Evolutionary conservation across 1,140 invertebrate species (phyloP), one percentile per base, ranked within the genome.

Genomic region (Bactericera cockerelli): DNA sequence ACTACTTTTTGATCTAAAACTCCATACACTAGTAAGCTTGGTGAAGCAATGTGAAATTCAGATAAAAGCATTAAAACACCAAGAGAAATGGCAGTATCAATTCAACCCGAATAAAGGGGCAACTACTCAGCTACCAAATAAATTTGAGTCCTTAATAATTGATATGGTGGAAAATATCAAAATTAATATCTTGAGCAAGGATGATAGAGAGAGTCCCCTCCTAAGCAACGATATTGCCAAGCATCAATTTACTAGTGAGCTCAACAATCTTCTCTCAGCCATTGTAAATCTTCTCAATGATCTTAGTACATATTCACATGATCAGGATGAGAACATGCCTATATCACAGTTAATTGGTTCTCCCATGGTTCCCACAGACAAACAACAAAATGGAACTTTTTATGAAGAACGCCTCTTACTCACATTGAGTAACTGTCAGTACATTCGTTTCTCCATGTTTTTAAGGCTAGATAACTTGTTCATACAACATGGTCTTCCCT

Each of bases 21-120:
- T 91, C 89, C 64, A 84, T 97, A 83, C 83, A 53, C 76, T 95
- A 59, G 84, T 97, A 56, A 10, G n/a, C 19, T 49, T 49, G n/a
- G 22, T 49, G 6, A 86, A 86, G 68, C 85, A 93, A 68, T 83
- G 90, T 2, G 79, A 80, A 1, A 82, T 86, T 65, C 84, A 88
- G 65, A 81, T 94, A 26, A 80, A 82, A 65, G 76, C 78, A n/a
- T 74, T 97, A 1, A 76, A 80, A 55, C 79, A 79, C 38, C 81
- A 84, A 65, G 93, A 98, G 73, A 87, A 79, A 0, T 98, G 93
- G 93, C 79, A 82, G 64, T 81, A 93, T 56, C 84, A 91, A 63
- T 85, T 89, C 61, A 82, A 83, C 66, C 84, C 86, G 63, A 79
- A 84, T 64, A 80, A 83, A 67, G 86, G 85, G 22, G 86, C 86